Evolutionary conservation across 2,797 vertebrate species (phyloP).

Genomic region (Coranthus polyacanthus): DNA sequence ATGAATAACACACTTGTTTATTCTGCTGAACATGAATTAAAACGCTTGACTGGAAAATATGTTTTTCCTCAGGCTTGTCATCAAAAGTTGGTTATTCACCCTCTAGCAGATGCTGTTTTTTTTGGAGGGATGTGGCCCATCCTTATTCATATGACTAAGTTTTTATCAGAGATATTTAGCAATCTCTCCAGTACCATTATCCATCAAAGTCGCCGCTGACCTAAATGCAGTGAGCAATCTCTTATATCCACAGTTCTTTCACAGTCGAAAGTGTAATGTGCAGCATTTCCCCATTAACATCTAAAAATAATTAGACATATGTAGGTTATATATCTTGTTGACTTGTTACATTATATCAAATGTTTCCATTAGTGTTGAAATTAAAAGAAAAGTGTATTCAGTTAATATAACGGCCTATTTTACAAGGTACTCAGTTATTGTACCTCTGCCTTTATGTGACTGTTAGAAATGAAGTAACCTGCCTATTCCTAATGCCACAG

Average conservation of each 20-base stretch:
- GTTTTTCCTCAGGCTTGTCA: conserved; percentile 29
- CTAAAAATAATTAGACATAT: too few species aligned
- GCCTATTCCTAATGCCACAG: neutral
- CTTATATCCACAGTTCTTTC: too few species aligned
- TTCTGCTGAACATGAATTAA: conserved; percentile 29
- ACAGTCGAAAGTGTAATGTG: too few species aligned
- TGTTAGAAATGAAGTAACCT: too few species aligned
- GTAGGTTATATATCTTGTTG: too few species aligned
- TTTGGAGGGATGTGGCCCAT: neutral
- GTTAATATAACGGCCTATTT: too few species aligned
- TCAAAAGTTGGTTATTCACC: conserved; percentile 24
- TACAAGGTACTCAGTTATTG: too few species aligned
- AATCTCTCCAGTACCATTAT: neutral
- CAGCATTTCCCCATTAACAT: too few species aligned
- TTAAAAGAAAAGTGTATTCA: too few species aligned
- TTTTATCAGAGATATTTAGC: conserved; percentile 14
- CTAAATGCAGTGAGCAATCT: neutral
- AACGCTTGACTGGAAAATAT: conserved; percentile 31
- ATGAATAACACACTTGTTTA: conserved; percentile 46
- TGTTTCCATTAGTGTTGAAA: too few species aligned
- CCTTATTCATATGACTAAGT: conserved; percentile 37
- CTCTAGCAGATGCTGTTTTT: conserved; percentile 23
- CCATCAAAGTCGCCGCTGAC: neutral
- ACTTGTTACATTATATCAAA: too few species aligned
- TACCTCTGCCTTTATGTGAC: too few species aligned